Percentiles rank a stretch among this genome's conserved stretches.
Evolutionary conservation across 2,797 vertebrate genomes (phyloP).

Genomic region (Aldrovandia affinis): DNA sequence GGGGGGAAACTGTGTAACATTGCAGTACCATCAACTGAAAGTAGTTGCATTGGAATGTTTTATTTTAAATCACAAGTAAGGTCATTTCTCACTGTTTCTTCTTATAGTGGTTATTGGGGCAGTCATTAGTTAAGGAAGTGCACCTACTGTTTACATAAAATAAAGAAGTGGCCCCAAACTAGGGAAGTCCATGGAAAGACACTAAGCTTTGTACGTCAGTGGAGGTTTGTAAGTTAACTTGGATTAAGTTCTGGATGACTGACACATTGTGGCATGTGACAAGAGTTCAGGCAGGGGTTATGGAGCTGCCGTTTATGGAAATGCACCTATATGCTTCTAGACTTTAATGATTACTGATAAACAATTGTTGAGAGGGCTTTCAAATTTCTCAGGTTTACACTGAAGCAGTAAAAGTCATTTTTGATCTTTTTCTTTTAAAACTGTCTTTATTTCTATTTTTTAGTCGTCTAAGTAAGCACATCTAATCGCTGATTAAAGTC

Average conservation of each 20-base stretch:
- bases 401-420: not conserved
- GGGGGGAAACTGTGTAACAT: not conserved
- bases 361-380: not conserved
- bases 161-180: not conserved
- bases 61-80: not conserved
- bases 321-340: not conserved
- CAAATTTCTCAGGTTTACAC: not conserved
- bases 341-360: not conserved
- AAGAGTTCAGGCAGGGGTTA: not conserved
- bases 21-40: not conserved
- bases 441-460: no score
- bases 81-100: not conserved
- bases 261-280: not conserved
- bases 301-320: not conserved
- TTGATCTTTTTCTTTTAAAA: no score
- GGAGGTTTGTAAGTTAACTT: not conserved
- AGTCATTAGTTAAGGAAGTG: not conserved
- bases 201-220: not conserved
- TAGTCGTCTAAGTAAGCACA: no score
- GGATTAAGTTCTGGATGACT: not conserved
- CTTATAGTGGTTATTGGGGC: not conserved
- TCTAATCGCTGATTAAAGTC: no score
- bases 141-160: not conserved
- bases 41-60: not conserved
- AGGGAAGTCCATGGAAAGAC: not conserved